Base-by-base conservation (phyloP, 1,140 invertebrate genomes). In the Cephus cinctus region DNA sequence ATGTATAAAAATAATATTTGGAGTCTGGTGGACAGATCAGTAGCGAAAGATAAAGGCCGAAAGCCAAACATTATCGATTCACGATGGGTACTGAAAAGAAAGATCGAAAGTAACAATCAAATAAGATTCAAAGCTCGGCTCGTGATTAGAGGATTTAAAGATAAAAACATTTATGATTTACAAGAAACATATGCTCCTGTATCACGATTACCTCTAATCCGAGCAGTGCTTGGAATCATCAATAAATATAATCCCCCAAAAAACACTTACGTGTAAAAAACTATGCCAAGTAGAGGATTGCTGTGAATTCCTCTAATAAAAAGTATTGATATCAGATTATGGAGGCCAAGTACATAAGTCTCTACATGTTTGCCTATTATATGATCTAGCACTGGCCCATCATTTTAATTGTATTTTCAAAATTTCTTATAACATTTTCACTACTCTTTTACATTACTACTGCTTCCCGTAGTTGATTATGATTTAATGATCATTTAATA, bases 41-140 rank as follows among this genome's bases (percentile, higher is more conserved):
- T 5, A 47, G 50, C 57, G 47, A 47, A 48, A 2, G 54, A 47
- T 44, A 14, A 40, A 15, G 21, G 35, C 3, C 18, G 20, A 18
- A 50, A 35, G 22, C 46, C 47, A 4, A 57, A 57, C 39, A 16
- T 57, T 5, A 65, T 69, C 5, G 49, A 50, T 16, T 61, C 55
- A 30, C 66, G 59, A 54, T 71, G 70, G 62, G 56, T 70, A 4
- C 70, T 69, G 20, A 52, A 59, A 22, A 57, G 57, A 14, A 70
- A 69, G 46, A 39, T 59, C n/a, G 58, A 65, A 41, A 54, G 56
- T 47, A 54, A 56, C 54, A 69, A 68, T 25, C 54, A 56, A 18
- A 40, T 59, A 21, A 59, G 55, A 40, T 68, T 70, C 54, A 62
- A 58, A 53, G 59, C 57, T 21, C 41, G 61, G 36, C 15, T 63